These are phyloP conservation scores for Centropyge bicolor DNA, from an alignment of 2,797 vertebrate genomes.

Conservation along the genomic window DNA sequence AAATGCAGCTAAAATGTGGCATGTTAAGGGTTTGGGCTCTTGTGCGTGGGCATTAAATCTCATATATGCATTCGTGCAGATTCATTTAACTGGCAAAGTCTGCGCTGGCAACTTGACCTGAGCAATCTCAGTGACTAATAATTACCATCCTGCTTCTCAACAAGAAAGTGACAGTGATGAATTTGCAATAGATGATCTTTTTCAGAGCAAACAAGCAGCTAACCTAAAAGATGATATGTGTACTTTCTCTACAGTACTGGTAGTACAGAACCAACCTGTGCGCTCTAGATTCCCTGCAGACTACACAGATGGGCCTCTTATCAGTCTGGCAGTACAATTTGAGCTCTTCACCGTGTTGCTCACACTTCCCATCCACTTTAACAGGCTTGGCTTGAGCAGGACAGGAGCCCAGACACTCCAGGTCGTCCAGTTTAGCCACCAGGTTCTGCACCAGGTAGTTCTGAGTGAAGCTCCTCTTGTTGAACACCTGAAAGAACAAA, in stretches of 20 bases:
- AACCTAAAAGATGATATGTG: too few species aligned
- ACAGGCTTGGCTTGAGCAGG: slow-evolving; percentile 68
- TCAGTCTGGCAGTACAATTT: slow-evolving; percentile 87
- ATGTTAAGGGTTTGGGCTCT: neutral
- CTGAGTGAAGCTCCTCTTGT: slow-evolving; percentile 86
- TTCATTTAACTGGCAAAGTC: neutral
- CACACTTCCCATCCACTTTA: slow-evolving; percentile 83
- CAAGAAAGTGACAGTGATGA: too few species aligned
- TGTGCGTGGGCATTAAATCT: neutral
- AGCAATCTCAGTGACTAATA: neutral
- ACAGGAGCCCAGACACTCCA: slow-evolving; percentile 80
- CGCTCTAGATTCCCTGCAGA: slow-evolving; percentile 85
- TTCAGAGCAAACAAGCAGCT: neutral
- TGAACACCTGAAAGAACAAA: slow-evolving; percentile 80
- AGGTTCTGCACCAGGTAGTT: slow-evolving; percentile 89
- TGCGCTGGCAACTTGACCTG: neutral
- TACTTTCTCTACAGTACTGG: too few species aligned
- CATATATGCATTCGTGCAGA: neutral
- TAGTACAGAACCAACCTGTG: slow-evolving; percentile 75
- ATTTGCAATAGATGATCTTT: neutral
- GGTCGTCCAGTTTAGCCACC: slow-evolving; percentile 85
- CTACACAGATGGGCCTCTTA: slow-evolving; percentile 85
- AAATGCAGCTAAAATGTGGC: neutral
- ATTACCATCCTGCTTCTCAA: neutral
- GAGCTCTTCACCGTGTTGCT: slow-evolving; percentile 85